These are phyloP conservation scores for Bombylius major DNA, from an alignment of 2,888 invertebrate genomes.

Conservation along the genomic window DNA sequence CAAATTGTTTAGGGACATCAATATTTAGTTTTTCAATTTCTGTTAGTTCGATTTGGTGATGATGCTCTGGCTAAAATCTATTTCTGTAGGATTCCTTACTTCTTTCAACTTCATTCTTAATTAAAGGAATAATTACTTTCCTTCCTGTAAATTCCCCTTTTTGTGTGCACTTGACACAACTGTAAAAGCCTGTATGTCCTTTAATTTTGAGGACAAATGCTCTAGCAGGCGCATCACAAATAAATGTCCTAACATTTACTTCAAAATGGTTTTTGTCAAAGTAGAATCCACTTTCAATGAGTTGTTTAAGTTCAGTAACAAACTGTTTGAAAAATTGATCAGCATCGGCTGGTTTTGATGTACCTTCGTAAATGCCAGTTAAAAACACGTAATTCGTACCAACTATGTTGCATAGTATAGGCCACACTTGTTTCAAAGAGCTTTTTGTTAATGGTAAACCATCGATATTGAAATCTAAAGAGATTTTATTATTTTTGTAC, in stretches of 20 bases:
- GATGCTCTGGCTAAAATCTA: neutral
- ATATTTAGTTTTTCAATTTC: neutral
- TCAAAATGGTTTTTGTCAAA: neutral
- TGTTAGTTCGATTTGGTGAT: neutral
- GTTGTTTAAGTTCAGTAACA: neutral
- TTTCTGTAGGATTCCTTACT: neutral
- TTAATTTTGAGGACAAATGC: neutral
- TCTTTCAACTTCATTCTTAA: no score
- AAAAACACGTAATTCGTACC: neutral
- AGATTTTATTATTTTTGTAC: no score
- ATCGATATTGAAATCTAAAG: constrained; percentile 2
- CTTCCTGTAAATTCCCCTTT: neutral
- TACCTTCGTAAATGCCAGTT: neutral
- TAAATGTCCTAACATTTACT: neutral
- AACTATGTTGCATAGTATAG: neutral
- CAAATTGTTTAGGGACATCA: neutral
- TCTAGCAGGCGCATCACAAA: neutral
- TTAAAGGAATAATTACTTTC: neutral
- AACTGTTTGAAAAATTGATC: neutral
- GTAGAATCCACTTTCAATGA: neutral
- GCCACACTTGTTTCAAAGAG: neutral
- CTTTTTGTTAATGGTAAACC: neutral
- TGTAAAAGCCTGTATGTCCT: no score
- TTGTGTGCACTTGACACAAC: neutral
- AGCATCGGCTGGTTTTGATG: neutral